Conservation (phyloP, 2,113 vertebrate genomes). For the Pedetes capensis region DNA sequence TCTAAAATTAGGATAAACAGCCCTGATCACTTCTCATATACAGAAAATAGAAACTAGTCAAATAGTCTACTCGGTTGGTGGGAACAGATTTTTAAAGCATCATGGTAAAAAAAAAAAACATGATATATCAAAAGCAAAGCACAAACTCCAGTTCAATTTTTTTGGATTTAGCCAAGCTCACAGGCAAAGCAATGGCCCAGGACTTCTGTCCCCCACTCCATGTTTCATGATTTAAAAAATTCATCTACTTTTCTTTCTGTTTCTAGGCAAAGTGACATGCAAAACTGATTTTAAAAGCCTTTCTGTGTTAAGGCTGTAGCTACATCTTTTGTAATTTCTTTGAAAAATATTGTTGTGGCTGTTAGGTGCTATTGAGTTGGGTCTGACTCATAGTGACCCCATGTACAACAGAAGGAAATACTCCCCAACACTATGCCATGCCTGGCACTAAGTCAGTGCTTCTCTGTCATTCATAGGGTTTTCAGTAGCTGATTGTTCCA, state of each 20-base stretch:
- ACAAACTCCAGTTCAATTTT: constrained; percentile 18
- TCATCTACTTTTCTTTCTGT: constrained; percentile 37
- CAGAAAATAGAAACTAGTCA: constrained; percentile 63
- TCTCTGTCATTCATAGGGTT: too few relatives aligned
- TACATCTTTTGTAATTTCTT: neutral
- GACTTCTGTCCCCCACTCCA: neutral
- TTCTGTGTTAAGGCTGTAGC: neutral
- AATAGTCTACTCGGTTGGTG: constrained; percentile 45
- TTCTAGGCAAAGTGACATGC: neutral
- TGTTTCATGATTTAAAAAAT: neutral
- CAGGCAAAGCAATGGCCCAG: neutral
- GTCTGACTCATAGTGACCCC: too few relatives aligned
- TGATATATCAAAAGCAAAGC: constrained; percentile 10
- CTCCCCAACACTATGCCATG: too few relatives aligned
- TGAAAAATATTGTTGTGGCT: too few relatives aligned
- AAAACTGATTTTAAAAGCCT: constrained; percentile 30
- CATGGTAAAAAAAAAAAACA: neutral
- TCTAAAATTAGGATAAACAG: constrained; percentile 63
- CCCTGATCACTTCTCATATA: constrained; percentile 35
- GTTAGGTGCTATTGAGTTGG: too few relatives aligned
- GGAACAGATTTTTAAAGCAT: constrained; percentile 47
- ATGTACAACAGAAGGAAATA: too few relatives aligned
- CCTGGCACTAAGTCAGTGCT: too few relatives aligned
- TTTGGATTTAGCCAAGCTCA: neutral
- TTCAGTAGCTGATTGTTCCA: too few relatives aligned